Evolutionary conservation across 2,888 invertebrate species (phyloP).

Genomic region (Drosophila nigricruria): DNA sequence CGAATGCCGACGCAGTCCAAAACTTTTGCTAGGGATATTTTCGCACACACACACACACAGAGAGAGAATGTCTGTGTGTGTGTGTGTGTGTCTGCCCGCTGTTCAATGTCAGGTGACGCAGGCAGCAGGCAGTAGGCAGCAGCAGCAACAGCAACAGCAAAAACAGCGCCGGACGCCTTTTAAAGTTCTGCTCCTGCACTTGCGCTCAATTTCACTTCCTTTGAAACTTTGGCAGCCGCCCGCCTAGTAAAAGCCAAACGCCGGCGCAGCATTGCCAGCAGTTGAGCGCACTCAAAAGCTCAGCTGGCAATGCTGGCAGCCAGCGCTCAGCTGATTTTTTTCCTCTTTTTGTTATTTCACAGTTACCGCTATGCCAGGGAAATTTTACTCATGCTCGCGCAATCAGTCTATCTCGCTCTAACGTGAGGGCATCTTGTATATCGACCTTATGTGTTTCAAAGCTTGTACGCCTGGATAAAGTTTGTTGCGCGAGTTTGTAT

Average conservation of each 20-base stretch:
- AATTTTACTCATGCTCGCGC: conserved; percentile 37
- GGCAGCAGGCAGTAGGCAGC: conserved; percentile 32
- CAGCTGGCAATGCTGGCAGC: conserved; percentile 60
- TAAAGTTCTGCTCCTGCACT: conserved; percentile 69
- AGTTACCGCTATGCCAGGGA: conserved; percentile 21
- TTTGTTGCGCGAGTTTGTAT: conserved; percentile 35
- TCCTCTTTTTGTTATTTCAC: conserved; percentile 8
- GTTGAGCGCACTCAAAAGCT: conserved; percentile 19
- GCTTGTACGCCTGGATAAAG: conserved; percentile 67
- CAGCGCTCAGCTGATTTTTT: conserved; percentile 71
- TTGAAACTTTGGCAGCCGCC: conserved; percentile 57
- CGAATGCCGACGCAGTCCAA: conserved; percentile 64
- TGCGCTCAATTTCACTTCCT: conserved; percentile 73
- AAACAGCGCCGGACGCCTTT: conserved; percentile 51
- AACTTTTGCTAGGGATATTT: conserved; percentile 70
- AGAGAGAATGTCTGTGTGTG: conserved; percentile 20
- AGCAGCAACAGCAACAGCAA: conserved; percentile 17
- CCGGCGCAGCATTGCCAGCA: conserved; percentile 73
- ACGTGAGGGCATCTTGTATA: conserved; percentile 66
- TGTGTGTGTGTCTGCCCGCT: conserved; percentile 52
- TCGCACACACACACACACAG: conserved; percentile 32
- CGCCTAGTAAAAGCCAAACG: conserved; percentile 63
- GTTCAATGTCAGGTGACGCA: conserved; percentile 84
- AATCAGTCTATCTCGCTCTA: conserved; percentile 39
- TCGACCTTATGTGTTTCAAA: conserved; percentile 66